Percentiles rank a stretch among this genome's conserved stretches.
phyloP scores from a whole-genome alignment of 1,140 invertebrate species.

The Zelostemma sp. region DNA sequence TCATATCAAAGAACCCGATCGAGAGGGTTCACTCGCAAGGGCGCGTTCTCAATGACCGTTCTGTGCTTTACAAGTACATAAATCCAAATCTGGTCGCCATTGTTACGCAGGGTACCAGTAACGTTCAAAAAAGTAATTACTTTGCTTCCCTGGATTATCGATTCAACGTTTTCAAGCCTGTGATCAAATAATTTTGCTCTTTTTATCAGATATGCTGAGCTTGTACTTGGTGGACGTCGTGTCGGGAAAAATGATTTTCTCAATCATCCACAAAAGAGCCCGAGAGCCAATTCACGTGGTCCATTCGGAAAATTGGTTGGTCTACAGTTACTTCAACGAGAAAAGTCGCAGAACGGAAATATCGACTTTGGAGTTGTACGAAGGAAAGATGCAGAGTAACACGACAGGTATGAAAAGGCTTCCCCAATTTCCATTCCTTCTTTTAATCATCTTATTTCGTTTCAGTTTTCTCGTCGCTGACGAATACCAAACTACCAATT shows the following conservation, averaged over 20 bases:
- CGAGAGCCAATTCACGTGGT: slow-evolving; percentile 88
- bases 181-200: too few relatives aligned
- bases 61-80: slow-evolving; percentile 97
- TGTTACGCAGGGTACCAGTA: slow-evolving; percentile 83
- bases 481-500: slow-evolving; percentile 80
- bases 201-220: slow-evolving; percentile 77
- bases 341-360: slow-evolving; percentile 93
- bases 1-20: slow-evolving; percentile 78
- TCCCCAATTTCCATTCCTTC: too few relatives aligned
- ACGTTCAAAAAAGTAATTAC: slow-evolving; percentile 78
- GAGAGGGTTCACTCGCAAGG: slow-evolving; percentile 97
- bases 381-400: slow-evolving; percentile 90
- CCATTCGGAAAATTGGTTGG: slow-evolving; percentile 97
- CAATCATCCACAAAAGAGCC: slow-evolving; percentile 83
- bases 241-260: slow-evolving; percentile 83
- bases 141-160: background rate
- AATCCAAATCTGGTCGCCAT: slow-evolving; percentile 97
- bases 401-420: slow-evolving; percentile 74
- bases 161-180: too few relatives aligned
- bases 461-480: slow-evolving; percentile 85
- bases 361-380: slow-evolving; percentile 93
- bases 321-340: slow-evolving; percentile 95
- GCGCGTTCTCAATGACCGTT: slow-evolving; percentile 92
- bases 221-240: slow-evolving; percentile 93
- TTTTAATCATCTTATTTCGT: too few relatives aligned